Conservation (phyloP, 2,888 invertebrate species). For the Kryphioiulus occultus region DNA sequence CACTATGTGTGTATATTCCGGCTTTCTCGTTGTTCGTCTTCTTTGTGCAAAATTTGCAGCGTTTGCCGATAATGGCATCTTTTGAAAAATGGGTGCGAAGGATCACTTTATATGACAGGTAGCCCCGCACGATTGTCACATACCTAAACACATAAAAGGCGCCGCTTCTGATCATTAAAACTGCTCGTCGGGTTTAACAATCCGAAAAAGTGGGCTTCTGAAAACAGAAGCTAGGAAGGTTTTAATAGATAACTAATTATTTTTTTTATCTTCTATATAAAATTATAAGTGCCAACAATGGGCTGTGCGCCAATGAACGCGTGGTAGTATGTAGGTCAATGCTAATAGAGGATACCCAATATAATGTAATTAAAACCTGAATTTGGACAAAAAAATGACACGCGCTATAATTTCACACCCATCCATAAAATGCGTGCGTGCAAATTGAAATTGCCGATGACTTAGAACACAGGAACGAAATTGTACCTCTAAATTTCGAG, state of each 20-base stretch:
- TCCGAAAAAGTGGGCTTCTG: neutral
- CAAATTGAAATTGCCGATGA: neutral
- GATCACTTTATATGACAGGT: constrained; percentile 20
- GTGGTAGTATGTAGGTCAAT: neutral
- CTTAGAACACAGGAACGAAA: neutral
- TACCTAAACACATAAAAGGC: constrained; percentile 20
- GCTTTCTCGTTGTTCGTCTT: neutral
- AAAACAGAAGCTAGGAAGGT: neutral
- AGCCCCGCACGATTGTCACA: neutral
- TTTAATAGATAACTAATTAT: neutral
- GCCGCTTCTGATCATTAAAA: neutral
- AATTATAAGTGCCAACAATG: neutral
- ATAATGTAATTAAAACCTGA: constrained; percentile 26
- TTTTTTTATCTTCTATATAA: neutral
- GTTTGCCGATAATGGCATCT: neutral
- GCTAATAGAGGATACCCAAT: neutral
- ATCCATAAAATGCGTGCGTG: constrained; percentile 13
- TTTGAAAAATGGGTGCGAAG: constrained; percentile 23
- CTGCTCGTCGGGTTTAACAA: neutral
- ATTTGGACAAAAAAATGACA: neutral
- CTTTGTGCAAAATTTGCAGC: neutral
- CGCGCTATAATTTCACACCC: constrained; percentile 31
- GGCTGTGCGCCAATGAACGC: neutral
- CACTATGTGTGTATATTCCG: neutral
- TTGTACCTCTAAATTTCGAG: neutral